Conservation (phyloP, 2,888 invertebrate genomes). For the Leucoptera coffeella region DNA sequence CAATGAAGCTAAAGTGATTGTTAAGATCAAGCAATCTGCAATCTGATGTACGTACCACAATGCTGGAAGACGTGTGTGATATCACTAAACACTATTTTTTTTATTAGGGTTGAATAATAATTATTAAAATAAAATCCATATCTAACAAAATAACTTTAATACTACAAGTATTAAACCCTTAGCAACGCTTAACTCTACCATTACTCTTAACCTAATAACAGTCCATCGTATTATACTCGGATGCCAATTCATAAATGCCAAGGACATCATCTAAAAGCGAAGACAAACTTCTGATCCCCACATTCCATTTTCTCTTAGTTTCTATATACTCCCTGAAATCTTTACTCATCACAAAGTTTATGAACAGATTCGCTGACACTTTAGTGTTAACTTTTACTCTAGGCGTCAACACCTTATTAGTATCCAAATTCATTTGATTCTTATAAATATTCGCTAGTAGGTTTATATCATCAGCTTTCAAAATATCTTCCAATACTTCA, state of each 20-base stretch:
- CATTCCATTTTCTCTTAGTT: constrained; percentile 61
- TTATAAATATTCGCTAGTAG: constrained; percentile 57
- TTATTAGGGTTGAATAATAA: background rate
- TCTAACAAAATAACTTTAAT: too few species aligned
- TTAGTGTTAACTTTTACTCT: constrained; percentile 19
- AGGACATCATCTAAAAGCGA: constrained; percentile 72
- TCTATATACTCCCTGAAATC: constrained; percentile 57
- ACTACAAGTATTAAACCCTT: too few species aligned
- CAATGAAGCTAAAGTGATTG: too few species aligned
- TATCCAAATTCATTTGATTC: constrained; percentile 29
- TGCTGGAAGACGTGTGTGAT: too few species aligned
- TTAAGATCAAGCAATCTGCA: too few species aligned
- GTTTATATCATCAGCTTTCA: constrained; percentile 57
- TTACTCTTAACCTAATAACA: constrained; percentile 68
- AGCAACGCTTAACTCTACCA: too few species aligned
- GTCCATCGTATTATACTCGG: constrained; percentile 59
- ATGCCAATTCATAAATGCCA: constrained; percentile 48
- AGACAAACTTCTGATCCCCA: constrained; percentile 59
- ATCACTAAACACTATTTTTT: too few species aligned
- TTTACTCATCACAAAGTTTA: constrained; percentile 45
- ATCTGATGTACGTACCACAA: too few species aligned
- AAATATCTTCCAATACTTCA: constrained; percentile 60
- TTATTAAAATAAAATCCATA: background rate
- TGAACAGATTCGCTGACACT: constrained; percentile 53
- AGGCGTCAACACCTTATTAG: constrained; percentile 13